Evolutionary conservation across 2,113 vertebrate species (phyloP), one percentile per base, ranked within the genome.

Genomic region (Alces alces): DNA sequence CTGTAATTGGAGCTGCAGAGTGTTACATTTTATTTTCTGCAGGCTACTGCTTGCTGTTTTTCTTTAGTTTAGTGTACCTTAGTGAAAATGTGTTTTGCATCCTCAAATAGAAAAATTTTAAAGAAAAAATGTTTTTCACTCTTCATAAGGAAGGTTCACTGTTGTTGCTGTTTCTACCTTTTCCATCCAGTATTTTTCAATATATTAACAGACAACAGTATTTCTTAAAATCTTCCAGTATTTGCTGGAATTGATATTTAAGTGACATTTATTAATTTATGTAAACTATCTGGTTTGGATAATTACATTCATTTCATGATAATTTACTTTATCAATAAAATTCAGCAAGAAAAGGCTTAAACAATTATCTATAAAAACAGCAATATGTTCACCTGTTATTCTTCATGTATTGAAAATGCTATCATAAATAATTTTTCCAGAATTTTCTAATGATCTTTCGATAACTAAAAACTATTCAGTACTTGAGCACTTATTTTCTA

Each of bases 21-120:
- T 93, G 90, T 97, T 95, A 95, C 17, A 95, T 97, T 97, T 96
- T 97, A 87, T 92, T 97, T 96, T 97, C 79, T 93, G 21, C 94
- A 97, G 94, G 97, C 61, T 96, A 43, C 64, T 94, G 57, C 96
- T 98, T 96, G 94, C 39, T 96, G 36, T 95, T 96, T 95, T 97
- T 88, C 55, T 89, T 90, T 55, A 70, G 85, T 94, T 96, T 95
- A 89, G 36, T 93, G 11, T 61, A 52, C 88, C 76, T 97, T 95
- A 87, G 95, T 96, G 96, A n/a, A 95, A 97, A 97, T 96, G 57
- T 95, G 88, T 92, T 98, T 98, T 73, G 21, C 61, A 57, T 92
- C 36, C 52, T 89, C 86, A 97, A 95, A 93, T 89, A 80, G 95
- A 93, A 93, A 96, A 76, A 73, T 91, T 54, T 57, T 91, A 54